phyloP scores from a whole-genome alignment of 1,140 invertebrate genomes.

The Temnothorax nylanderi region DNA sequence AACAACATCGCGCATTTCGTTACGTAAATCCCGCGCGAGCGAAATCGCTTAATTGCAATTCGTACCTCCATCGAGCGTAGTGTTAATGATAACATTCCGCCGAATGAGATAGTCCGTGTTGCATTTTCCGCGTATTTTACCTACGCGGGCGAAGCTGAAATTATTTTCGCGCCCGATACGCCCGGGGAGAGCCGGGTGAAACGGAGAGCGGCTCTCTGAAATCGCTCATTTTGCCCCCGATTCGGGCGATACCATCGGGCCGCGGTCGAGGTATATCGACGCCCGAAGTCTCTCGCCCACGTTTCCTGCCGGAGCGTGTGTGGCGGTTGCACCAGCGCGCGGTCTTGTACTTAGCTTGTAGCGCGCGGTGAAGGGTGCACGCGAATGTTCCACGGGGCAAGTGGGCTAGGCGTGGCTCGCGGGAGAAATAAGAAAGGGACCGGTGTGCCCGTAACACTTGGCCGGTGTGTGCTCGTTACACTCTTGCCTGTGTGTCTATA shows the following conservation, averaged over 20 bases:
- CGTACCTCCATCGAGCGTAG: not conserved
- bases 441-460: constrained; percentile 46
- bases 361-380: constrained; percentile 78
- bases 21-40: not conserved
- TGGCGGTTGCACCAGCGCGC: not conserved
- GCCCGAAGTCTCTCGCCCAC: constrained; percentile 55
- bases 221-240: constrained; percentile 20
- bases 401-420: constrained; percentile 79
- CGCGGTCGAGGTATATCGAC: not conserved
- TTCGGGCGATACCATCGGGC: constrained; percentile 40
- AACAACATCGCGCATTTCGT: not conserved
- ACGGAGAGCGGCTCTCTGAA: not conserved
- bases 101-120: not conserved
- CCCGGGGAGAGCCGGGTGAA: not conserved
- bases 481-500: constrained; percentile 63
- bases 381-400: constrained; percentile 72
- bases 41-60: constrained; percentile 32
- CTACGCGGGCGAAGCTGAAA: constrained; percentile 15
- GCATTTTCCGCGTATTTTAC: not conserved
- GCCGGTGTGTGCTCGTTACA: constrained; percentile 54
- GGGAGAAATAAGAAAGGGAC: constrained; percentile 83
- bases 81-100: constrained; percentile 23
- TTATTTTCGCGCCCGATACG: constrained; percentile 18
- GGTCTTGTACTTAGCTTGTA: not conserved
- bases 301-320: constrained; percentile 40